These are phyloP conservation scores for Leptatherina wallacei DNA, from an alignment of 2,797 vertebrate genomes.

Conservation along the genomic window DNA sequence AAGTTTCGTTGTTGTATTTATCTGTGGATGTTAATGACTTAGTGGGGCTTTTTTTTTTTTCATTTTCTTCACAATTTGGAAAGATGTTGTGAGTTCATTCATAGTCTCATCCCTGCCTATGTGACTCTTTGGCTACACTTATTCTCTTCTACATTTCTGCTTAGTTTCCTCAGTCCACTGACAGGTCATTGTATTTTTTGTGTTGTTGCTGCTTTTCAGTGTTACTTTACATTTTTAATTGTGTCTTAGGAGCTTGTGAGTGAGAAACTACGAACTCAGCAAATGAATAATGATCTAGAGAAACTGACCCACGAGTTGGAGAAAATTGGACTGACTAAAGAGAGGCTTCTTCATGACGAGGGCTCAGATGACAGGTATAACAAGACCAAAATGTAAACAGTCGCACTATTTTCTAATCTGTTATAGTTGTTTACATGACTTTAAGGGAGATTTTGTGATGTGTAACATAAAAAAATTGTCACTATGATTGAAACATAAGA, in stretches of 20 bases:
- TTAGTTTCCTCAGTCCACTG: no score
- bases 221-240: slow-evolving; percentile 1
- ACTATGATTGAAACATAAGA: slow-evolving; percentile 5
- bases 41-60: no score
- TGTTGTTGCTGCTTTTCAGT: not conserved
- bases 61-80: no score
- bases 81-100: no score
- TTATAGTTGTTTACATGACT: not conserved
- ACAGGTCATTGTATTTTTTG: not conserved
- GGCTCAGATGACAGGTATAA: slow-evolving; percentile 92
- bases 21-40: no score
- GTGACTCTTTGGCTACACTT: no score
- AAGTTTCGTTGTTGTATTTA: no score
- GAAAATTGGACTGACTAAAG: slow-evolving; percentile 97
- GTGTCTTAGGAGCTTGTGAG: slow-evolving; percentile 91
- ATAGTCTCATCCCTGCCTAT: no score
- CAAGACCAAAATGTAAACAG: not conserved
- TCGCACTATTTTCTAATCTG: not conserved
- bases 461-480: slow-evolving; percentile 19
- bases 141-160: no score
- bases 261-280: slow-evolving; percentile 95
- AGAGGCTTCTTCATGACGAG: slow-evolving; percentile 92
- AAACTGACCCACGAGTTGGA: slow-evolving; percentile 97
- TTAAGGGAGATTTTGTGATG: not conserved
- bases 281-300: slow-evolving; percentile 97